Conservation (phyloP, 1,140 invertebrate species). For the Coelopa frigida region DNA sequence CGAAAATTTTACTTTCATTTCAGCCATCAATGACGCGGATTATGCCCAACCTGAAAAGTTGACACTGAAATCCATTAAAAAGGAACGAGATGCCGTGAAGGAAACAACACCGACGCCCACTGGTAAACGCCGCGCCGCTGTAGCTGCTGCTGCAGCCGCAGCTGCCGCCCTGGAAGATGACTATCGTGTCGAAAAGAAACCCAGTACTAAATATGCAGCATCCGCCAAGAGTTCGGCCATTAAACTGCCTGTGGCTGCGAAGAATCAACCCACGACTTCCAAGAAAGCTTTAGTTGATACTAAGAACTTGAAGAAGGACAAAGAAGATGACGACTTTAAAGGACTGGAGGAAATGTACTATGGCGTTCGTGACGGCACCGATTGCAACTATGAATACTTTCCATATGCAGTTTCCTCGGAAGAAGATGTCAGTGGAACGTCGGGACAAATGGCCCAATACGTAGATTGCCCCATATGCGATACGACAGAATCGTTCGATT, state of each 20-base stretch:
- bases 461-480: constrained; percentile 53
- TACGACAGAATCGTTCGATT: constrained; percentile 46
- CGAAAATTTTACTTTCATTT: constrained; percentile 10
- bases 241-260: background rate
- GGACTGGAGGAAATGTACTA: constrained; percentile 41
- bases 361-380: constrained; percentile 32
- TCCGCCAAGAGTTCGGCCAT: background rate
- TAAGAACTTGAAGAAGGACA: constrained; percentile 27
- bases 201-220: constrained; percentile 1
- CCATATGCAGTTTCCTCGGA: constrained; percentile 22
- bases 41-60: constrained; percentile 19
- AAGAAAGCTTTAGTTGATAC: constrained; percentile 16
- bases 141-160: background rate
- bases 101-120: constrained; percentile 16
- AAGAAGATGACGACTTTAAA: constrained; percentile 36
- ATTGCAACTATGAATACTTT: constrained; percentile 32
- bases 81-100: constrained; percentile 14
- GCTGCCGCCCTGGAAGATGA: constrained; percentile 1
- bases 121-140: constrained; percentile 23
- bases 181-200: constrained; percentile 11
- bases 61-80: constrained; percentile 23
- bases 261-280: background rate
- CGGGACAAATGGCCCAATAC: too few species aligned
- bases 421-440: background rate
- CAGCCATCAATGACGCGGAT: constrained; percentile 38